These are phyloP conservation scores for Drosophila nikananu DNA, from an alignment of 1,140 invertebrate genomes.

Conservation along the genomic window DNA sequence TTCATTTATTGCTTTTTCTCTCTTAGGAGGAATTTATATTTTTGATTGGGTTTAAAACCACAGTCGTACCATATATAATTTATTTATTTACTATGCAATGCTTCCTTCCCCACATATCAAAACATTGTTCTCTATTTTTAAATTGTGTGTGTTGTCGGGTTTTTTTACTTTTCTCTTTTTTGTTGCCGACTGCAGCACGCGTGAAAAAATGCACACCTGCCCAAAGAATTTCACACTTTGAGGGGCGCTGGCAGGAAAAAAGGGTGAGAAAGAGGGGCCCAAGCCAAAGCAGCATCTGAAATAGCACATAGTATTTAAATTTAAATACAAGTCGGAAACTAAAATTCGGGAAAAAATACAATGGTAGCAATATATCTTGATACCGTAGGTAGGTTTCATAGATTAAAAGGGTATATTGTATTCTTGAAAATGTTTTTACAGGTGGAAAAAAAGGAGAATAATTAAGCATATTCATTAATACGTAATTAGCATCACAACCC, in stretches of 20 bases:
- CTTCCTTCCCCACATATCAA: constrained; percentile 41
- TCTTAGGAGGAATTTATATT: constrained; percentile 34
- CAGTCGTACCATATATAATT: background rate
- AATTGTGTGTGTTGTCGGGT: constrained; percentile 36
- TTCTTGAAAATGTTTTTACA: background rate
- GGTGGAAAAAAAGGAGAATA: no score
- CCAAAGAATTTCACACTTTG: constrained; percentile 74
- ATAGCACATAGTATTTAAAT: constrained; percentile 69
- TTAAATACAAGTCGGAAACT: constrained; percentile 63
- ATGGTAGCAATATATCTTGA: constrained; percentile 19
- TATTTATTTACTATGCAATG: constrained; percentile 65
- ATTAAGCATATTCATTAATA: background rate
- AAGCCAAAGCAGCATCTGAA: constrained; percentile 51
- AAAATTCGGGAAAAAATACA: constrained; percentile 51
- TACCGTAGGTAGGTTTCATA: background rate
- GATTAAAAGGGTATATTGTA: background rate
- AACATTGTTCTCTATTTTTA: constrained; percentile 33
- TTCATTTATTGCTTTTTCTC: constrained; percentile 12
- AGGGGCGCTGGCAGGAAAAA: background rate
- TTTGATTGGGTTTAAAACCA: constrained; percentile 37
- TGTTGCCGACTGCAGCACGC: constrained; percentile 67
- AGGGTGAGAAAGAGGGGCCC: constrained; percentile 1
- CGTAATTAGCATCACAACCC: background rate
- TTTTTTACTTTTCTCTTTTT: constrained; percentile 35
- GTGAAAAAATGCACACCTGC: constrained; percentile 74